Percentiles rank a stretch among this genome's conserved stretches.
phyloP scores from a whole-genome alignment of 2,797 vertebrate species.

The Dryobates pubescens region DNA sequence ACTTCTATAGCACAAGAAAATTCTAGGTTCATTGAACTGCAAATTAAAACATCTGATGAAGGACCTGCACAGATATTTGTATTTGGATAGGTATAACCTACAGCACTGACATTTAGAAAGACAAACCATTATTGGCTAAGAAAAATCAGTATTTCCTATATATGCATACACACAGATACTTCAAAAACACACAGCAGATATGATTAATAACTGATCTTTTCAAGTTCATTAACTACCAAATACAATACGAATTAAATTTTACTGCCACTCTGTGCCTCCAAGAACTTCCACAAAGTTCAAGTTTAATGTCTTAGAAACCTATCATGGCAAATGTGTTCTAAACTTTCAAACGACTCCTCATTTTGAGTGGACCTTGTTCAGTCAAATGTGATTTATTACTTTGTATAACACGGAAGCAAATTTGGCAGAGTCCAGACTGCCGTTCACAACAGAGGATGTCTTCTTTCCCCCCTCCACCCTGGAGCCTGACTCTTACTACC shows the following conservation, averaged over 20 bases:
- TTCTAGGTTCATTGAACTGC: not conserved
- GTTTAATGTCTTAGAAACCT: not conserved
- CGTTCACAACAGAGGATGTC: fast-evolving
- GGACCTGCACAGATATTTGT: not conserved
- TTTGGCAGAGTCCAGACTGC: not conserved
- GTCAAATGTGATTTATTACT: not conserved
- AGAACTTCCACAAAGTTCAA: not conserved
- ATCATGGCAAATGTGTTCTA: fast-evolving
- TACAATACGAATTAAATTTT: not conserved
- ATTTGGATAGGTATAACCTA: not conserved
- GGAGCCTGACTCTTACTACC: not conserved
- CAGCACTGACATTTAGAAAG: not conserved
- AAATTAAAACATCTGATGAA: not conserved
- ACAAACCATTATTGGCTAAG: not conserved
- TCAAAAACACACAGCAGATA: not conserved
- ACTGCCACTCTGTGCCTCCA: not conserved
- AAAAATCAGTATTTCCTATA: not conserved
- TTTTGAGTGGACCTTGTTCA: not conserved
- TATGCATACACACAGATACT: not conserved
- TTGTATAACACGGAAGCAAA: fast-evolving
- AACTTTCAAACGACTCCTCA: not conserved
- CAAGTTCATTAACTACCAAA: not conserved
- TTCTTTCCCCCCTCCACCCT: fast-evolving
- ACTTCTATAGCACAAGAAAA: not conserved
- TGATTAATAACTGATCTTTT: not conserved